phyloP scores from a whole-genome alignment of 2,888 invertebrate genomes.

The Carabus problematicus region DNA sequence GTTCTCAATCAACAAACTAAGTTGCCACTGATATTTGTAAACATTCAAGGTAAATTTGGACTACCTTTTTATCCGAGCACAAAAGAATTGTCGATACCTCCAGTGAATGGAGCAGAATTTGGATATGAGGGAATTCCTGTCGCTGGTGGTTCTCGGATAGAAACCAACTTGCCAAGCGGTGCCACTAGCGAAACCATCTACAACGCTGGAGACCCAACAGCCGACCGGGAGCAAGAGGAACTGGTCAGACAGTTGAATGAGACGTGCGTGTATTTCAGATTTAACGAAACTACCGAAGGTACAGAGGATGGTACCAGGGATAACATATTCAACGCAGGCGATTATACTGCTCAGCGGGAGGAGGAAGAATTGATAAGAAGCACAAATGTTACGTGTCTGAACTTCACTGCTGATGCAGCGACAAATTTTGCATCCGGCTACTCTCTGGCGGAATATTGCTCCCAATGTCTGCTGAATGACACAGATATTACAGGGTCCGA shows the following conservation, averaged over 20 bases:
- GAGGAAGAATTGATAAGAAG: conserved; percentile 35
- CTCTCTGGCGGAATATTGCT: conserved; percentile 26
- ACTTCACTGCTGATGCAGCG: conserved; percentile 23
- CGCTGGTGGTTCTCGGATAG: conserved; percentile 6
- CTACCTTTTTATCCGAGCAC: conserved; percentile 29
- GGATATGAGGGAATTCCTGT: conserved; percentile 29
- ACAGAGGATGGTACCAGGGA: conserved; percentile 19
- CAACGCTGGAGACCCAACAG: conserved; percentile 33
- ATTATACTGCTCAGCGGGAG: conserved; percentile 25
- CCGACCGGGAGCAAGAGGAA: conserved; percentile 17
- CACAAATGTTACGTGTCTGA: conserved; percentile 32
- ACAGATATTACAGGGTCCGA: too few relatives aligned
- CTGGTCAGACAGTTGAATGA: conserved; percentile 28
- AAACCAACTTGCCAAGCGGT: conserved; percentile 22
- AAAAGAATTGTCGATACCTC: conserved; percentile 10
- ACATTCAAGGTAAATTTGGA: conserved; percentile 23
- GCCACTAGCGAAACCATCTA: conserved; percentile 25
- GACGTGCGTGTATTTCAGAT: conserved; percentile 29
- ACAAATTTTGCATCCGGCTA: conserved; percentile 22
- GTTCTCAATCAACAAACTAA: conserved; percentile 14
- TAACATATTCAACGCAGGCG: conserved; percentile 35
- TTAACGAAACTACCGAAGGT: conserved; percentile 27
- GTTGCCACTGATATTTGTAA: conserved; percentile 24
- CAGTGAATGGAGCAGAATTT: conserved; percentile 8
- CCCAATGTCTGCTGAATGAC: conserved; percentile 23